These are phyloP conservation scores for Thymelicus acteon DNA, from an alignment of 2,888 invertebrate species.

Conservation along the genomic window DNA sequence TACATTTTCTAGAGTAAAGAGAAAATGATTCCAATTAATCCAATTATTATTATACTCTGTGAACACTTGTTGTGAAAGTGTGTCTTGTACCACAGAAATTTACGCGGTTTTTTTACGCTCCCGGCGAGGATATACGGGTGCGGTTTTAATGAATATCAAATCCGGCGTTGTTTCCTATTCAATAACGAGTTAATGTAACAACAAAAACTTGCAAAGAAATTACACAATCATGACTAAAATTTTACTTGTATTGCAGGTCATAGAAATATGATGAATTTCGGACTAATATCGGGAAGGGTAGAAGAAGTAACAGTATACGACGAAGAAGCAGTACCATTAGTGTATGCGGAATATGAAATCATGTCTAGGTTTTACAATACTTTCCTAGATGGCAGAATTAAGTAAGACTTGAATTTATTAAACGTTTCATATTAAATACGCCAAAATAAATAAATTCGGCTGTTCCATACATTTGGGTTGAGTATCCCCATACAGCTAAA, in stretches of 20 bases:
- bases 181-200: background rate
- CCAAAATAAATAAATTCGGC: no score
- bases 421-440: no score
- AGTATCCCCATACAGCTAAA: no score
- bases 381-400: constrained; percentile 64
- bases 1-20: background rate
- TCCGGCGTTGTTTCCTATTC: constrained; percentile 15
- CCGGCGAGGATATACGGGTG: constrained; percentile 17
- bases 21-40: background rate
- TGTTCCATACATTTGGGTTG: no score
- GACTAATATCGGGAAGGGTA: constrained; percentile 58
- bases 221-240: background rate
- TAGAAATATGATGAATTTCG: constrained; percentile 62
- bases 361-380: constrained; percentile 65
- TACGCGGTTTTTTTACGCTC: no score
- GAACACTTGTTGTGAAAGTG: background rate
- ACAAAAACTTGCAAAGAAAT: background rate
- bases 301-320: constrained; percentile 58
- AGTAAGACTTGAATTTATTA: constrained; percentile 52
- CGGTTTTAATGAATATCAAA: constrained; percentile 5
- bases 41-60: background rate
- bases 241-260: constrained; percentile 51
- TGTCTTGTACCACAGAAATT: background rate
- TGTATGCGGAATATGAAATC: constrained; percentile 67
- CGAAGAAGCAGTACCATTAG: constrained; percentile 57